A percentile compares a stretch with the other conserved stretches of the same genome.
These are phyloP conservation scores for Cantharis rufa DNA, from an alignment of 2,888 invertebrate species.

Conservation along the genomic window DNA sequence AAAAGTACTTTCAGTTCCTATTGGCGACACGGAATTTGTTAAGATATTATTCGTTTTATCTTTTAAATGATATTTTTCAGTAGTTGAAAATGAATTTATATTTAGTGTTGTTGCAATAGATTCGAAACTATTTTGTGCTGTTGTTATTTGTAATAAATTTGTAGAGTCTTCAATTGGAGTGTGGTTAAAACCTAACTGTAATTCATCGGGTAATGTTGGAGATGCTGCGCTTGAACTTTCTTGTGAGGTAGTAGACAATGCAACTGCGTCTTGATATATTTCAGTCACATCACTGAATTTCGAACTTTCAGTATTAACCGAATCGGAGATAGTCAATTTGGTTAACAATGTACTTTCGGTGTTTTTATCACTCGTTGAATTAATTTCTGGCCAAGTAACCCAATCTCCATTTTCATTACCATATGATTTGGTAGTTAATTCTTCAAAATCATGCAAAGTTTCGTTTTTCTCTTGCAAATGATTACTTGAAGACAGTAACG, in stretches of 20 bases:
- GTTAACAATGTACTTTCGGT: background rate
- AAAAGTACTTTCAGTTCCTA: too few relatives aligned
- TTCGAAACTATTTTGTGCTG: background rate
- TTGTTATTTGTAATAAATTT: background rate
- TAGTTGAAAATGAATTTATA: background rate
- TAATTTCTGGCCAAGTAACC: background rate
- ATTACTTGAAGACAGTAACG: background rate
- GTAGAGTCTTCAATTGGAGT: background rate
- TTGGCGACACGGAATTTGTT: too few relatives aligned
- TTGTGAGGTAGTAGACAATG: background rate
- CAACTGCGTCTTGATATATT: background rate
- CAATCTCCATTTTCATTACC: background rate
- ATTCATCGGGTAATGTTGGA: background rate
- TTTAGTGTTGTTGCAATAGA: background rate
- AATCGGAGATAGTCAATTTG: background rate
- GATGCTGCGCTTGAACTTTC: background rate
- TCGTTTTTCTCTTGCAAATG: background rate
- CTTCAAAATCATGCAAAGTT: background rate
- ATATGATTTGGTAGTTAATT: background rate
- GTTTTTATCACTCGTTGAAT: background rate
- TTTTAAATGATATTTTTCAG: too few relatives aligned
- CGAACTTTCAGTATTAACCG: background rate
- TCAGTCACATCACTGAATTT: too few relatives aligned
- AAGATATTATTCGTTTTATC: too few relatives aligned
- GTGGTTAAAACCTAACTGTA: background rate